A percentile compares a stretch with the other conserved stretches of the same genome.
Conservation (phyloP, 2,113 vertebrate genomes). For the Paratilapia polleni region DNA sequence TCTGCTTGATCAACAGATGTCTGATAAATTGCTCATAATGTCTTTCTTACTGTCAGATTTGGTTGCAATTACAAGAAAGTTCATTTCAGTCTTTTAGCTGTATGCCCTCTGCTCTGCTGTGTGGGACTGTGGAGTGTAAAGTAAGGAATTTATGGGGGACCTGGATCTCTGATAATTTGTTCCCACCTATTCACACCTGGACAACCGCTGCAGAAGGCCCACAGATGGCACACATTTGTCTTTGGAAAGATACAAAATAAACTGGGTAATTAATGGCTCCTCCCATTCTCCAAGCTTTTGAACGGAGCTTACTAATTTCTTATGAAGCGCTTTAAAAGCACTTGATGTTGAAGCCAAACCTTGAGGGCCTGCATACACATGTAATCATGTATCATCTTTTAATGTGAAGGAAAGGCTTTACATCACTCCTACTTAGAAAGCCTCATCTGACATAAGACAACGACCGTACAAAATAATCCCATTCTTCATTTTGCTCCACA, state of each 20-base stretch:
- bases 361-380: conserved; percentile 11
- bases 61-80: background rate
- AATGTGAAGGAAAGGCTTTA: background rate
- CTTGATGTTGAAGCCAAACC: conserved; percentile 36
- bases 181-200: background rate
- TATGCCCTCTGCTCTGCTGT: background rate
- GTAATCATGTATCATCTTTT: conserved; percentile 3
- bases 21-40: background rate
- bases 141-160: background rate
- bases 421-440: background rate
- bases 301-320: background rate
- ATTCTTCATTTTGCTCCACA: background rate
- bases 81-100: background rate
- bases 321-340: background rate
- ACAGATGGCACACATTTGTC: background rate
- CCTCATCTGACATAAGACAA: background rate
- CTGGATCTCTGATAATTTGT: background rate
- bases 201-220: background rate
- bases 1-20: background rate
- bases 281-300: background rate
- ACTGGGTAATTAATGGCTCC: background rate
- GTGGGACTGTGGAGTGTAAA: background rate
- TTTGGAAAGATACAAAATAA: conserved; percentile 8
- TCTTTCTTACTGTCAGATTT: background rate
- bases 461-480: background rate